Evolutionary conservation across 2,113 vertebrate genomes (phyloP).

Genomic region (Empidonax traillii): DNA sequence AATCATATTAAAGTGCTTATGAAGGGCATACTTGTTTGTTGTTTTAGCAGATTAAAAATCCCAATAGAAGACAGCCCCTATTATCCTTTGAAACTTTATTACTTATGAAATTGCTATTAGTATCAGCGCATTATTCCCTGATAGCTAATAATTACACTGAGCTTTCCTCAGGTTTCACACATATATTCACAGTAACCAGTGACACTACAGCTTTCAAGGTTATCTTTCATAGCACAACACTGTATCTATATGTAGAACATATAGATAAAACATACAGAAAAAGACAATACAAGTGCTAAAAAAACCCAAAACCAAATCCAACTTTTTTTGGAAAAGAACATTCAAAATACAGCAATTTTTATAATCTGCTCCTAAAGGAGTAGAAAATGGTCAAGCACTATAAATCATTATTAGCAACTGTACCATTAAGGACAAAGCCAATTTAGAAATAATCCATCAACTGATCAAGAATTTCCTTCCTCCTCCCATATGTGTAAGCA

Average conservation of each 20-base stretch:
- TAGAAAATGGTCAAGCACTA: neutral
- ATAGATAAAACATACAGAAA: neutral
- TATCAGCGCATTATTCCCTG: neutral
- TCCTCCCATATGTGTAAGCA: neutral
- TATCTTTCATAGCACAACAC: neutral
- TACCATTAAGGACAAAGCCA: conserved; percentile 12
- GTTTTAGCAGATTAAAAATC: neutral
- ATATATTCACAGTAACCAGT: neutral
- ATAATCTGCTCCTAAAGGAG: neutral
- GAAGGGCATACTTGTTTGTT: neutral
- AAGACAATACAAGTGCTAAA: neutral
- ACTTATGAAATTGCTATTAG: neutral
- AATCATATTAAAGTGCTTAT: neutral
- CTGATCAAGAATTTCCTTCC: conserved; percentile 12
- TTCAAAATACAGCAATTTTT: neutral
- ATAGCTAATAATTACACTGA: neutral
- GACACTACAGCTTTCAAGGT: neutral
- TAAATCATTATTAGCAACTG: conserved; percentile 49
- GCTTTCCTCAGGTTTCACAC: neutral
- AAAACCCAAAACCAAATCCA: neutral
- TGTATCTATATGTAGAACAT: neutral
- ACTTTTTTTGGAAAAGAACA: neutral
- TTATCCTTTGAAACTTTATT: neutral
- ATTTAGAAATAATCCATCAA: conserved; percentile 50
- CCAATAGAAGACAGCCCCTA: neutral